Percentiles rank a stretch among this genome's conserved stretches.
These are phyloP conservation scores for Tapirus terrestris DNA, from an alignment of 2,113 vertebrate species.

Conservation along the genomic window DNA sequence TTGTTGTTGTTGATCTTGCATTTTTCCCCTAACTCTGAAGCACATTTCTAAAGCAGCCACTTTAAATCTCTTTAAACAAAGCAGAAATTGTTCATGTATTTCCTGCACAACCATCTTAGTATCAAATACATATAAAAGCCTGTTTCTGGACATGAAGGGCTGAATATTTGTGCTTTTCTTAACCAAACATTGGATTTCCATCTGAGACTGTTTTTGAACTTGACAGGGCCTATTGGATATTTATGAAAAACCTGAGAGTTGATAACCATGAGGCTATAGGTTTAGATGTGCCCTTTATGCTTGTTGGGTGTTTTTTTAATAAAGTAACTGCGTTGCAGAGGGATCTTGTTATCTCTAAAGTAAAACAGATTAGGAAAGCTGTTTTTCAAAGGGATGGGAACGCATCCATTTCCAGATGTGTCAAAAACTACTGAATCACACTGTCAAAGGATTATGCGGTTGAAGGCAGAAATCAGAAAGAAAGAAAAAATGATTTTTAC, in stretches of 20 bases:
- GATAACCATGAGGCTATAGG: slow-evolving; percentile 70
- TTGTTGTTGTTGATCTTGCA: neutral
- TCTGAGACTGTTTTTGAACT: slow-evolving; percentile 80
- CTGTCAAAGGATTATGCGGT: slow-evolving; percentile 72
- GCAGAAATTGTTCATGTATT: slow-evolving; percentile 34
- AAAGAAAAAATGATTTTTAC: slow-evolving; percentile 59
- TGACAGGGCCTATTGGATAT: slow-evolving; percentile 80
- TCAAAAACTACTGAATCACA: slow-evolving; percentile 82
- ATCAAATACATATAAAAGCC: slow-evolving; percentile 37
- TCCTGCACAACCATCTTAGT: neutral
- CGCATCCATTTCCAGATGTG: slow-evolving; percentile 79
- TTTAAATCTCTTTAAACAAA: slow-evolving; percentile 56
- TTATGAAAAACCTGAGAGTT: slow-evolving; percentile 80
- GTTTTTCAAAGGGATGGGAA: slow-evolving; percentile 82
- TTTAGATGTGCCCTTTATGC: slow-evolving; percentile 77
- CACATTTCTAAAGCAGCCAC: slow-evolving; percentile 5
- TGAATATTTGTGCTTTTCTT: slow-evolving; percentile 68
- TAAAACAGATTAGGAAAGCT: slow-evolving; percentile 83
- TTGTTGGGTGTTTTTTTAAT: slow-evolving; percentile 82
- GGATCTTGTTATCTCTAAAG: slow-evolving; percentile 82
- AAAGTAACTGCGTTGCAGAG: slow-evolving; percentile 81
- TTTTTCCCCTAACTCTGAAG: neutral
- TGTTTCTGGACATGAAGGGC: slow-evolving; percentile 54
- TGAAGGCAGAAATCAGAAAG: slow-evolving; percentile 66
- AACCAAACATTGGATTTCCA: slow-evolving; percentile 71